phyloP scores from a whole-genome alignment of 2,797 vertebrate species.

The Tolypeutes matacus region DNA sequence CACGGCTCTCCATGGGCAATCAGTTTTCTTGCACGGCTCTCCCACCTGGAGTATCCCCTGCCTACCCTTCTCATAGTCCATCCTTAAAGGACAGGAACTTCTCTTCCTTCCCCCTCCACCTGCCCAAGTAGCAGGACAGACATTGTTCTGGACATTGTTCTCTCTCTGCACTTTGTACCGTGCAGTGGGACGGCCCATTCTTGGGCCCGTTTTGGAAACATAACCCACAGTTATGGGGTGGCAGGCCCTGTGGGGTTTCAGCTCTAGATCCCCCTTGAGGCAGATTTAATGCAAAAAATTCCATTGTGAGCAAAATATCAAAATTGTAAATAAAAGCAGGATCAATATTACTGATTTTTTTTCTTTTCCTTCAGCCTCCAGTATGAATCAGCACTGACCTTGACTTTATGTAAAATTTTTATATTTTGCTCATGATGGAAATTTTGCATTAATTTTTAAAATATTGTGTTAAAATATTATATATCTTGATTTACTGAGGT shows the following conservation, averaged over 20 bases:
- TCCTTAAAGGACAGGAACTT: background rate
- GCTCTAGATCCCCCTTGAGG: background rate
- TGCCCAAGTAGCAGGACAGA: no score
- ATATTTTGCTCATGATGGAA: background rate
- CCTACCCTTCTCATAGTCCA: background rate
- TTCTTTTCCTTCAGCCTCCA: background rate
- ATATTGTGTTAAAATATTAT: background rate
- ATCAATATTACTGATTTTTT: background rate
- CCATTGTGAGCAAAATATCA: background rate
- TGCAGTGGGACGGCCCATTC: background rate
- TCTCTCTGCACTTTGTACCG: background rate
- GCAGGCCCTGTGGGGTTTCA: background rate
- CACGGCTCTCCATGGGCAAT: no score
- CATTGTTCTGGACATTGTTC: no score
- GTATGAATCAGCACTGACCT: background rate
- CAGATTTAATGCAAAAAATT: background rate
- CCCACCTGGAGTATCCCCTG: background rate
- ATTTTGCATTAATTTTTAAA: background rate
- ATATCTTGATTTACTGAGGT: background rate
- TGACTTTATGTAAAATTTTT: background rate
- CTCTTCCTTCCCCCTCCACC: no score
- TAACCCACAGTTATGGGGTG: accelerated
- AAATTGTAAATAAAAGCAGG: background rate
- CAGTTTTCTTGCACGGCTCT: background rate
- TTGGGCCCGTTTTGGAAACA: background rate